These are phyloP conservation scores for Dolichomitus sp. DNA, from an alignment of 2,888 invertebrate genomes.

Conservation along the genomic window DNA sequence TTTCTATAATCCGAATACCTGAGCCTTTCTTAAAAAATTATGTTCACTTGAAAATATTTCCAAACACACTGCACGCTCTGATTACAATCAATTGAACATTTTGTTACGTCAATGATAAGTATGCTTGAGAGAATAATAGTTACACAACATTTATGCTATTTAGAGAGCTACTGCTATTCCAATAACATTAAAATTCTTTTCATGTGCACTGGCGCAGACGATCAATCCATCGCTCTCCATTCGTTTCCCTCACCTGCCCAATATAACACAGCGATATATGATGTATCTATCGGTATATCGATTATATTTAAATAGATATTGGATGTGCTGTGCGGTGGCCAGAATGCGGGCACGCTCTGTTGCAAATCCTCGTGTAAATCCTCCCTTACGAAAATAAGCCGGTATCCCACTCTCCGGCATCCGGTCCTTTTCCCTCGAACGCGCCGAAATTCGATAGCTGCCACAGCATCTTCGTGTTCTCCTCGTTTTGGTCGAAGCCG, in stretches of 20 bases:
- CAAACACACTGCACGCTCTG: no score
- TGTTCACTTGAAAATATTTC: no score
- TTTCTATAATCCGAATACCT: no score
- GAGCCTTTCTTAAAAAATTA: no score
- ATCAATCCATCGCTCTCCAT: not conserved
- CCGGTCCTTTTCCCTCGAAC: not conserved
- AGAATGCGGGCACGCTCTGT: slow-evolving; percentile 34
- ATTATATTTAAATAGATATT: slow-evolving; percentile 66
- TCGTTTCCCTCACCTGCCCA: slow-evolving; percentile 6
- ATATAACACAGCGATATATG: slow-evolving; percentile 4
- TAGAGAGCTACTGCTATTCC: not conserved
- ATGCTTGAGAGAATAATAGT: no score
- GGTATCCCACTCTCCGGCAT: slow-evolving; percentile 27
- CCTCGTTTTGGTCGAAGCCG: slow-evolving; percentile 34
- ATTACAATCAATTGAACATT: no score
- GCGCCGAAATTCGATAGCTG: slow-evolving; percentile 55
- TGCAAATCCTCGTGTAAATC: slow-evolving; percentile 69
- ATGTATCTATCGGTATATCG: slow-evolving; percentile 52
- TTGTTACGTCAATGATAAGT: no score
- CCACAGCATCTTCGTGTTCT: slow-evolving; percentile 47
- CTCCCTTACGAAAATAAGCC: slow-evolving; percentile 65
- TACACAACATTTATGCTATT: no score
- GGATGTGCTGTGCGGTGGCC: slow-evolving; percentile 33
- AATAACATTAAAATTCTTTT: slow-evolving; percentile 24
- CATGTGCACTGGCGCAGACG: slow-evolving; percentile 15